Conservation (phyloP, 2,888 invertebrate species). For the Nomada hirtipes region DNA sequence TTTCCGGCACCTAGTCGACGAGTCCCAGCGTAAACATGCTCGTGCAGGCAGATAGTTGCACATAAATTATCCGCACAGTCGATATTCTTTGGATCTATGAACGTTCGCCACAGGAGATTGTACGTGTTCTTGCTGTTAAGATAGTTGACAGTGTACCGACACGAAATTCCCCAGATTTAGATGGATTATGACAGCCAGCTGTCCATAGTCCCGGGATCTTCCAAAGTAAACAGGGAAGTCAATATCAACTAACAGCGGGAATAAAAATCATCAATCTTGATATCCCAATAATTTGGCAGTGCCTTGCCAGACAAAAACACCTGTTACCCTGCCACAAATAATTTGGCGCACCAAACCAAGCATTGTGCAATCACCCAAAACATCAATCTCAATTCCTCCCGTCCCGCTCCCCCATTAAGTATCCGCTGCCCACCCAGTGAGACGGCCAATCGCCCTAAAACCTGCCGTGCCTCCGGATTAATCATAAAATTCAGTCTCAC, state of each 20-base stretch:
- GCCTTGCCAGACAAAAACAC: neutral
- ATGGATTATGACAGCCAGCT: neutral
- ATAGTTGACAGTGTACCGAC: no score
- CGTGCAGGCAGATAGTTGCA: slow-evolving; percentile 28
- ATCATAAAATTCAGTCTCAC: neutral
- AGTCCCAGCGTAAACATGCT: slow-evolving; percentile 48
- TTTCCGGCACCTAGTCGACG: slow-evolving; percentile 49
- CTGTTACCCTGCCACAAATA: neutral
- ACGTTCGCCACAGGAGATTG: no score
- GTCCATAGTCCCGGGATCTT: no score
- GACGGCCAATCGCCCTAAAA: neutral
- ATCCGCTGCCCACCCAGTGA: neutral
- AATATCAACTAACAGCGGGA: no score
- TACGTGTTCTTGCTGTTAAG: no score
- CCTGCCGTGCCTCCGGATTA: neutral
- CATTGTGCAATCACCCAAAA: neutral
- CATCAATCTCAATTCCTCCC: neutral
- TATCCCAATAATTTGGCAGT: no score
- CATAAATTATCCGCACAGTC: slow-evolving; percentile 66
- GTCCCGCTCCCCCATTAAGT: neutral
- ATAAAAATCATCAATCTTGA: no score
- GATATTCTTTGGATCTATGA: slow-evolving; percentile 54
- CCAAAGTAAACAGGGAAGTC: no score
- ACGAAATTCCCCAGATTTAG: no score
- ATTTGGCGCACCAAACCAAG: neutral